A percentile compares a stretch with the other conserved stretches of the same genome.
Conservation (phyloP, 1,140 invertebrate species). For the Atta cephalotes region DNA sequence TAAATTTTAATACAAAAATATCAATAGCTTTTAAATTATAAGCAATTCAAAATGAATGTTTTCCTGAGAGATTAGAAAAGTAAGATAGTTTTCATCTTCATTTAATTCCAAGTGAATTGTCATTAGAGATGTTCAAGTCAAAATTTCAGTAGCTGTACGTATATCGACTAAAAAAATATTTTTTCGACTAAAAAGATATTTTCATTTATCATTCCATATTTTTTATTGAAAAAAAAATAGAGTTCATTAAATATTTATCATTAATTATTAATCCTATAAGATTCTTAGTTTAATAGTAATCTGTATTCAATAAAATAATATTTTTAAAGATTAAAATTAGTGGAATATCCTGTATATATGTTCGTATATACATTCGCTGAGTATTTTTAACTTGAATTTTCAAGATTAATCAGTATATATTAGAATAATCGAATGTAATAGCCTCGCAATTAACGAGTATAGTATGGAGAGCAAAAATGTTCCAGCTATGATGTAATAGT, state of each 20-base stretch:
- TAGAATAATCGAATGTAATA: conserved; percentile 21
- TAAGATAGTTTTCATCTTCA: conserved; percentile 4
- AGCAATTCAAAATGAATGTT: background rate
- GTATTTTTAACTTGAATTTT: conserved; percentile 43
- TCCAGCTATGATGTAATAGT: background rate
- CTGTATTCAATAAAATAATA: no score
- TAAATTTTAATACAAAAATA: conserved; percentile 35
- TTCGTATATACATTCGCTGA: conserved; percentile 26
- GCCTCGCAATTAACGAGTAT: conserved; percentile 20
- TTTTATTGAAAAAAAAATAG: background rate
- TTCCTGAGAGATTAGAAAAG: conserved; percentile 6
- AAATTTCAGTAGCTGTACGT: background rate
- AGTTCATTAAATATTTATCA: background rate
- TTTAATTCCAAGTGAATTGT: background rate
- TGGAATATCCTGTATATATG: conserved; percentile 26
- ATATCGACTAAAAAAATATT: background rate
- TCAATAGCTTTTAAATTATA: conserved; percentile 33
- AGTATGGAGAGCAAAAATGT: background rate
- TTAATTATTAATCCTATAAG: background rate
- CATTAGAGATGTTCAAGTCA: background rate
- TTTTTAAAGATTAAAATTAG: background rate
- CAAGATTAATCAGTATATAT: conserved; percentile 34
- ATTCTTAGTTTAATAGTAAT: background rate
- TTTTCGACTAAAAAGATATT: background rate
- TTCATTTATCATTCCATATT: background rate